phyloP scores from a whole-genome alignment of 2,797 vertebrate species.

The Orientallactaga sibirica region DNA sequence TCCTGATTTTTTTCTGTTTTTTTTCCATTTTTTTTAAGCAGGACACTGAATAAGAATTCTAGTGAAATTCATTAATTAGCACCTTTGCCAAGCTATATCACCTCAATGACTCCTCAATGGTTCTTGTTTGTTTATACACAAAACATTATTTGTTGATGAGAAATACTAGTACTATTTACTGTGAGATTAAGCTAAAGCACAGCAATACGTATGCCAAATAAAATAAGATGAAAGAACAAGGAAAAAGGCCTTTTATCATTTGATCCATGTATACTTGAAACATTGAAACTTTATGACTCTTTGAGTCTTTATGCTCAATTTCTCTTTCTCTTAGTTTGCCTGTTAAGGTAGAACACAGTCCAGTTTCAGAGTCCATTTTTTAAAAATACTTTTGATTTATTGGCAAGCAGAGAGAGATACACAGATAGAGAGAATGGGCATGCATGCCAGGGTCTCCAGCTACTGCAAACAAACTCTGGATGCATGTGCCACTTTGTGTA shows the following conservation, averaged over 20 bases:
- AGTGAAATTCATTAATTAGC: slow-evolving; percentile 13
- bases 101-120: too few species aligned
- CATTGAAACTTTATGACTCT: slow-evolving; percentile 60
- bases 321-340: slow-evolving; percentile 51
- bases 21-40: background rate
- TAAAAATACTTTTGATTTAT: too few species aligned
- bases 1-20: background rate
- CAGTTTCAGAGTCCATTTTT: background rate
- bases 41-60: background rate
- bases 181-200: slow-evolving; percentile 24
- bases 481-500: too few species aligned
- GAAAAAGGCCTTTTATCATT: slow-evolving; percentile 51
- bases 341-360: slow-evolving; percentile 40
- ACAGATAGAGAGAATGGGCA: too few species aligned
- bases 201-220: background rate
- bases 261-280: slow-evolving; percentile 52
- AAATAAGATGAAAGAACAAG: slow-evolving; percentile 8
- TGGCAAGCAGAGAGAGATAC: too few species aligned
- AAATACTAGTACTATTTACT: slow-evolving; percentile 36
- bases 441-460: too few species aligned
- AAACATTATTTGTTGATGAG: background rate
- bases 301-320: slow-evolving; percentile 50
- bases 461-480: too few species aligned
- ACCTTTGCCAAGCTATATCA: slow-evolving; percentile 8
- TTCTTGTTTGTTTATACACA: background rate